Percentiles rank a stretch among this genome's conserved stretches.
phyloP scores from a whole-genome alignment of 2,113 vertebrate species.

The Mola mola region DNA sequence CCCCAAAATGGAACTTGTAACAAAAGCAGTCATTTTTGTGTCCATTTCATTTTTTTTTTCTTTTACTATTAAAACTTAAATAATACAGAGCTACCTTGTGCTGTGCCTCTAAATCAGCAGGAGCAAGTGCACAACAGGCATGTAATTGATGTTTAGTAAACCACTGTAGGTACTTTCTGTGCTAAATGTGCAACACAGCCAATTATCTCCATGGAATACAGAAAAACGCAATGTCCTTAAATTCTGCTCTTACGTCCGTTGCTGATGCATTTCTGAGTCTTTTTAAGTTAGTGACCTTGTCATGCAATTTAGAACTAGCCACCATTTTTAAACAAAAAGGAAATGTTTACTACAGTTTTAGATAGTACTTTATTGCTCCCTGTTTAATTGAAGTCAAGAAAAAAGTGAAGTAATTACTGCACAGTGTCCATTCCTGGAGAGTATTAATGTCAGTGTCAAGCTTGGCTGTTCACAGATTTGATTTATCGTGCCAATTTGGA shows the following conservation, averaged over 20 bases:
- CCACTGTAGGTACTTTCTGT: conserved; percentile 29
- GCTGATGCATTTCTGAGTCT: conserved; percentile 20
- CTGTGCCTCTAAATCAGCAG: conserved; percentile 19
- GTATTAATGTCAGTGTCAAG: conserved; percentile 41
- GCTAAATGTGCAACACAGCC: conserved; percentile 16
- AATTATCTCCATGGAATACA: conserved; percentile 38
- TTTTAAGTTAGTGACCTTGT: conserved; percentile 35
- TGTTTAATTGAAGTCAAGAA: conserved; percentile 43
- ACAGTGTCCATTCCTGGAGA: conserved; percentile 48
- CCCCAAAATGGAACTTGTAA: conserved; percentile 56
- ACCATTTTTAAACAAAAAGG: conserved; percentile 27
- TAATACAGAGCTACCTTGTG: conserved; percentile 23
- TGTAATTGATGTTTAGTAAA: conserved; percentile 56
- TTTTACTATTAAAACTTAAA: conserved; percentile 23
- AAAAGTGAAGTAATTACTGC: conserved; percentile 48
- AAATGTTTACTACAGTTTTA: conserved; percentile 40
- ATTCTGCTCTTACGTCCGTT: conserved; percentile 17
- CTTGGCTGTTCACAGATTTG: conserved; percentile 46
- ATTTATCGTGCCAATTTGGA: conserved; percentile 60
- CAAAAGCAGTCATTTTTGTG: conserved; percentile 40
- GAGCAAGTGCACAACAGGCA: conserved; percentile 28
- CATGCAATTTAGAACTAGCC: conserved; percentile 17
- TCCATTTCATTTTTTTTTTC: background rate
- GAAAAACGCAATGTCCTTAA: conserved; percentile 41
- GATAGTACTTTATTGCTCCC: conserved; percentile 27